Conservation (phyloP, 2,797 vertebrate species). For the Benthosema pterotum region DNA sequence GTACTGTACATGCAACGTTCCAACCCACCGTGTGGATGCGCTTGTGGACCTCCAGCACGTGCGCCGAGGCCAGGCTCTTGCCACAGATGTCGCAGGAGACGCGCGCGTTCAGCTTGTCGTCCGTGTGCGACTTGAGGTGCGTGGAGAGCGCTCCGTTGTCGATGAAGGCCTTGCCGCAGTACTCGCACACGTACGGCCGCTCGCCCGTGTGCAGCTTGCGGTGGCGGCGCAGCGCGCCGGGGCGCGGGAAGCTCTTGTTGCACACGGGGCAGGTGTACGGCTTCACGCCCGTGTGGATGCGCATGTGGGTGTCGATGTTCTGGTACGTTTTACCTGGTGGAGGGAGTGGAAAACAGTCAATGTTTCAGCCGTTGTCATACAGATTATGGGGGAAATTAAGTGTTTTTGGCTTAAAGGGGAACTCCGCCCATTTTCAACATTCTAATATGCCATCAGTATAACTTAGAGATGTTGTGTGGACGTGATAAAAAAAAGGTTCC, state of each 20-base stretch:
- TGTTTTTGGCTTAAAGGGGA: no score
- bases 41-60: conserved; percentile 52
- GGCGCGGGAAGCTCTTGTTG: conserved; percentile 39
- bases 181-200: conserved; percentile 70
- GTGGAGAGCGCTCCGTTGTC: conserved; percentile 37
- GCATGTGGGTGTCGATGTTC: conserved; percentile 58
- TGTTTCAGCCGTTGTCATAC: no score
- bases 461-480: no score
- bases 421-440: no score
- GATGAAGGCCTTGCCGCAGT: conserved; percentile 72
- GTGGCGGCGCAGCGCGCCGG: conserved; percentile 47
- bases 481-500: no score
- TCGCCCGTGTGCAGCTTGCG: conserved; percentile 58
- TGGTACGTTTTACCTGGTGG: conserved; percentile 32
- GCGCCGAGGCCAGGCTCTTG: conserved; percentile 54
- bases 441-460: no score
- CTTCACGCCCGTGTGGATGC: conserved; percentile 49
- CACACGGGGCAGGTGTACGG: conserved; percentile 44
- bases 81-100: conserved; percentile 52
- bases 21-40: conserved; percentile 58
- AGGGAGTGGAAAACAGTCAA: no score
- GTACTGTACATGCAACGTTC: no score
- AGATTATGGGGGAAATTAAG: no score
- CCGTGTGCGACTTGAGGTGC: conserved; percentile 51
- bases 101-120: conserved; percentile 15